These are phyloP conservation scores for Dichetophora obliterata DNA, from an alignment of 2,888 invertebrate species.

Conservation along the genomic window DNA sequence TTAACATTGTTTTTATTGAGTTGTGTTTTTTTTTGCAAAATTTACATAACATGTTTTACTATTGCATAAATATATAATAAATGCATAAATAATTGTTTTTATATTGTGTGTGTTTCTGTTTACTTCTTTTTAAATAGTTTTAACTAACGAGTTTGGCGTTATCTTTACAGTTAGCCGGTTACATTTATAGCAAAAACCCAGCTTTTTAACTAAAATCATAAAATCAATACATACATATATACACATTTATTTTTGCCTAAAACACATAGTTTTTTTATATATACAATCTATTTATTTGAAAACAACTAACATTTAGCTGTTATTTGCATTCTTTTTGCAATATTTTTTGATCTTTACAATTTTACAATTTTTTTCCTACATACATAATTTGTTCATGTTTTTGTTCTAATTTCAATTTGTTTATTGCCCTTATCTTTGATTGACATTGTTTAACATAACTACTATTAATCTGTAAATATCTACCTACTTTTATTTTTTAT, in stretches of 20 bases:
- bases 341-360: too few relatives aligned
- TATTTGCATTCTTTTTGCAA: too few relatives aligned
- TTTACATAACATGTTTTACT: neutral
- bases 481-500: neutral
- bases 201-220: slow-evolving; percentile 14
- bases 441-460: slow-evolving; percentile 15
- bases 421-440: slow-evolving; percentile 21
- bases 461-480: neutral
- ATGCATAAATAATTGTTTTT: neutral
- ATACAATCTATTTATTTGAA: too few relatives aligned
- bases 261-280: slow-evolving; percentile 24
- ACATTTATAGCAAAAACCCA: slow-evolving; percentile 31
- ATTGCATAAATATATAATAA: too few relatives aligned
- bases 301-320: too few relatives aligned
- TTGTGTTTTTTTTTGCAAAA: neutral
- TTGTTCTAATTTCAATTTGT: slow-evolving; percentile 18
- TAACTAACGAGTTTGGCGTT: slow-evolving; percentile 54
- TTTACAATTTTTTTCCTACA: slow-evolving; percentile 39
- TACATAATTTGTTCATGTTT: slow-evolving; percentile 33
- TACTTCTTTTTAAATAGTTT: slow-evolving; percentile 6
- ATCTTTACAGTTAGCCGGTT: slow-evolving; percentile 54
- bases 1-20: neutral
- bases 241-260: neutral
- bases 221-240: neutral
- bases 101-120: neutral